Percentiles rank a stretch among this genome's conserved stretches.
Conservation (phyloP, 2,113 vertebrate species). For the Rana temporaria region DNA sequence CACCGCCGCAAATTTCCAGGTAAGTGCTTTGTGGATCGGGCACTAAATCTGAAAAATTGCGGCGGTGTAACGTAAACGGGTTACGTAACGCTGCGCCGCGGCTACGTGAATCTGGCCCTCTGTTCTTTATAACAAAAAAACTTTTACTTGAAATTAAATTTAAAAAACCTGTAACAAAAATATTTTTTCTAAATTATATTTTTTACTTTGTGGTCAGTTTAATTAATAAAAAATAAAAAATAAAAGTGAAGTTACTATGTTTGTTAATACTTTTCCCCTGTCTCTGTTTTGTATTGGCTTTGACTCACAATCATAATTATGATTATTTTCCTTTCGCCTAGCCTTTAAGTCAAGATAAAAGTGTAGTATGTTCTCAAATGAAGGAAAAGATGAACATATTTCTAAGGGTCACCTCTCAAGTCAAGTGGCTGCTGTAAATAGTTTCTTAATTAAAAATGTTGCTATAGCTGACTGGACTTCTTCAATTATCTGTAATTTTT, state of each 20-base stretch:
- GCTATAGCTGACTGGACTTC: slow-evolving; percentile 61
- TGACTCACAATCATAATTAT: slow-evolving; percentile 8
- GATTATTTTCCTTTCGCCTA: slow-evolving; percentile 21
- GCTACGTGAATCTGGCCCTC: no score
- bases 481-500: slow-evolving; percentile 60
- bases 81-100: no score
- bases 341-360: slow-evolving; percentile 36
- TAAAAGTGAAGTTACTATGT: not conserved
- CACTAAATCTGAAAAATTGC: no score
- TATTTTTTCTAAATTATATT: no score
- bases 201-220: no score
- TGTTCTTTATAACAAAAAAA: no score
- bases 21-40: no score
- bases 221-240: no score
- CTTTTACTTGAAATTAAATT: no score
- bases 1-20: no score
- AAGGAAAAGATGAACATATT: slow-evolving; percentile 64
- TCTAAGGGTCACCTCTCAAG: slow-evolving; percentile 65
- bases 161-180: no score
- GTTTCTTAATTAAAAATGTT: slow-evolving; percentile 67
- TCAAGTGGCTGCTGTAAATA: slow-evolving; percentile 62
- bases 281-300: not conserved
- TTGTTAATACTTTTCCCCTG: not conserved
- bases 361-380: slow-evolving; percentile 62
- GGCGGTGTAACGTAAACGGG: no score